Base-by-base conservation (phyloP, 92 coral and sea anemone species). In the Zoanthus sociatus region DNA sequence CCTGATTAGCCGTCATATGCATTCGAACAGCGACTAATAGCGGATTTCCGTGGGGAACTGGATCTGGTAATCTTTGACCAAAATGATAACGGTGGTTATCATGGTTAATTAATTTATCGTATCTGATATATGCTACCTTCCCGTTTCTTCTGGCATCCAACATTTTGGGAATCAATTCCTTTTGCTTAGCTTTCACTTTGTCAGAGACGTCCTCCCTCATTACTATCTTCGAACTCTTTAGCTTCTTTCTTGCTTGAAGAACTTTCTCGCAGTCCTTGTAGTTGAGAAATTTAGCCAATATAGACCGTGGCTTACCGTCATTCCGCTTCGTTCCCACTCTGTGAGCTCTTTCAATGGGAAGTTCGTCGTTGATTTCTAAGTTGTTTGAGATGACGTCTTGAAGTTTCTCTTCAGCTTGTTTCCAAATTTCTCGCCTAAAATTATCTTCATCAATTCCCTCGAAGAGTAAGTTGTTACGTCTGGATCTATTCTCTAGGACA, bases 181-280 rank as follows among this genome's bases (percentile, higher is more conserved):
- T 63, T 63, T 63, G 69, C 69, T 63, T 63, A 63, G 69, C 69
- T 63, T 63, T 63, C 20, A 63, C 69, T 63, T 63, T 63, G 69
- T 63, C 69, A 63, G 69, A 63, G 69, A 63, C 20, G 5, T 63
- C 69, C 69, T 63, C 69, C 69, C n/a, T n/a, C n/a, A n/a, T n/a
- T 26, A 26, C 69, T 63, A 63, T 63, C 69, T 63, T 14, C 26
- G n/a, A n/a, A n/a, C n/a, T n/a, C 20, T 10, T 63, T 63, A 63
- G 69, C 26, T 63, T 63, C 26, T 63, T 63, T 63, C 69, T 63
- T 63, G 32, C 26, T 63, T 63, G 69, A 63, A 18, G 70, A 37
- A 37, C 42, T 37, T 37, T 37, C 42, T 37, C 42, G 2, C 70
- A 8, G 70, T 64, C 30, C 70, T 64, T 64, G 70, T 64, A 64